phyloP scores from a whole-genome alignment of 53 echinoderm and acorn worm genomes.

The Holothuria leucospilota region DNA sequence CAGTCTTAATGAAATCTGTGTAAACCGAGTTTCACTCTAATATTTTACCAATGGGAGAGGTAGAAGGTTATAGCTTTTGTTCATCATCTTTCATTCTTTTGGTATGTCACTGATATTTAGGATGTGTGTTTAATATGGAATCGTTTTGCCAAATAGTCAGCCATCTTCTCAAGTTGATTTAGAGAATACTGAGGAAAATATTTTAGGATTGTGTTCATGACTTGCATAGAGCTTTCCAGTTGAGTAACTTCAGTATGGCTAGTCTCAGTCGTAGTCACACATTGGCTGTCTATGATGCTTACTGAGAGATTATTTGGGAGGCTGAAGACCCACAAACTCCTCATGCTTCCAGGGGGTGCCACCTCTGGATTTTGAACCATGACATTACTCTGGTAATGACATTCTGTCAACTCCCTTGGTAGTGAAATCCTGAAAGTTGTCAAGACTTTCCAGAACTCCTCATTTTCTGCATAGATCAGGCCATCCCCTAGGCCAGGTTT shows the following conservation, averaged over 20 bases:
- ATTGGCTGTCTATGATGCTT: neutral
- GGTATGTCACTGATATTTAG: too few species aligned
- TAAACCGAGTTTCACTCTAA: too few species aligned
- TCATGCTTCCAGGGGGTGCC: too few species aligned
- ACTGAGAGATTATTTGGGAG: neutral
- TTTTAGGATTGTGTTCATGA: neutral
- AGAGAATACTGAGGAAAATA: neutral
- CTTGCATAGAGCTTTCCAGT: neutral
- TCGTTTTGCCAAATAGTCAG: too few species aligned
- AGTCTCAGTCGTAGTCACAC: neutral
- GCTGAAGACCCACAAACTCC: neutral
- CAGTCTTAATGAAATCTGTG: too few species aligned
- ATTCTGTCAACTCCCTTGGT: neutral
- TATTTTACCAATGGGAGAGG: too few species aligned
- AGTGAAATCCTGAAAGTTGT: neutral
- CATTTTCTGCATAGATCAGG: slow-evolving; percentile 5
- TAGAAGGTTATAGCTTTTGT: too few species aligned
- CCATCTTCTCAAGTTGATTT: neutral
- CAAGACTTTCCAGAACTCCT: slow-evolving; percentile 10
- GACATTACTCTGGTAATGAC: neutral
- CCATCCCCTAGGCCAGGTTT: neutral
- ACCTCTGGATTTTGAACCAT: neutral
- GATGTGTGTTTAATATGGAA: too few species aligned
- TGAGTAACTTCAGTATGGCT: neutral
- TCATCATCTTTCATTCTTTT: too few species aligned